These are phyloP conservation scores for Formica exsecta DNA, from an alignment of 1,140 invertebrate genomes.

Conservation along the genomic window DNA sequence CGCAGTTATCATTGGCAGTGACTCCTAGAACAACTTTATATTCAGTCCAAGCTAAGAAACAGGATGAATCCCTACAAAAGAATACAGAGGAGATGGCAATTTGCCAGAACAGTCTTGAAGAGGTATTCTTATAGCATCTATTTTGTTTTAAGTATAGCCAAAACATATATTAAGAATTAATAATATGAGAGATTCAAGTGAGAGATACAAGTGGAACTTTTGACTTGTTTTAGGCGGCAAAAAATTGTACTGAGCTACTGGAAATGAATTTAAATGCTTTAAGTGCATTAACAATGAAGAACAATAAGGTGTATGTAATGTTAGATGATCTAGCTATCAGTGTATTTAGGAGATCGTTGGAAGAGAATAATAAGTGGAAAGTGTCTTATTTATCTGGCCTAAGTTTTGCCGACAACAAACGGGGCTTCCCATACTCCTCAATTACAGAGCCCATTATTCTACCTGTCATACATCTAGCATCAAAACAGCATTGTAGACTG, in stretches of 20 bases:
- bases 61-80: conserved; percentile 70
- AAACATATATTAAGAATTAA: not conserved
- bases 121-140: conserved; percentile 71
- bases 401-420: conserved; percentile 82
- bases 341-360: conserved; percentile 64
- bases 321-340: conserved; percentile 74
- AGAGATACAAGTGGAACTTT: not conserved
- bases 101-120: conserved; percentile 77
- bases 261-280: conserved; percentile 75
- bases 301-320: conserved; percentile 72
- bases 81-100: conserved; percentile 70
- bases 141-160: conserved; percentile 7
- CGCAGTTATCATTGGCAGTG: conserved; percentile 82
- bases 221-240: conserved; percentile 78
- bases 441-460: conserved; percentile 71
- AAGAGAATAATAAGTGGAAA: conserved; percentile 80
- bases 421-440: conserved; percentile 67
- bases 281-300: conserved; percentile 71
- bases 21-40: conserved; percentile 79
- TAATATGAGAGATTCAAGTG: not conserved
- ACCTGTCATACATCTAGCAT: conserved; percentile 64
- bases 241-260: conserved; percentile 79
- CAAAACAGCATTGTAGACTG: conserved; percentile 70
- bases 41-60: conserved; percentile 71
- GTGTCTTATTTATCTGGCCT: conserved; percentile 81